Evolutionary conservation across 1,140 invertebrate genomes (phyloP).

Genomic region (Drosophila tropicalis): DNA sequence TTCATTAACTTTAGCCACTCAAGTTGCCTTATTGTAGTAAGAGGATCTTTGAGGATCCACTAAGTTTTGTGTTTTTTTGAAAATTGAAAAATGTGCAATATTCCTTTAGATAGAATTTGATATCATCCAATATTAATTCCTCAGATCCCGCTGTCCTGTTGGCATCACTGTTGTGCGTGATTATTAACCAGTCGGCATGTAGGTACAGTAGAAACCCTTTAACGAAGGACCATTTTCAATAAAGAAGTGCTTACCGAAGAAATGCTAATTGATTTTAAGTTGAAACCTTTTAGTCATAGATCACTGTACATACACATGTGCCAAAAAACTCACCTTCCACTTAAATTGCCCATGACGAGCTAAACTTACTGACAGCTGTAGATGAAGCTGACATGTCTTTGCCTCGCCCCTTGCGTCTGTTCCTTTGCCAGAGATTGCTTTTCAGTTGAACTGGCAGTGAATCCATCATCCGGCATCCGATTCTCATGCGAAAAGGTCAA

Average conservation of each 20-base stretch:
- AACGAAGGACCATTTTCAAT: background rate
- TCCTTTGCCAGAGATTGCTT: too few relatives aligned
- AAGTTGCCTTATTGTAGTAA: too few relatives aligned
- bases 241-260: too few relatives aligned
- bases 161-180: constrained; percentile 2
- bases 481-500: constrained; percentile 79
- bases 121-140: too few relatives aligned
- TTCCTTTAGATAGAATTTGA: too few relatives aligned
- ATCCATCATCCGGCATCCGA: constrained; percentile 71
- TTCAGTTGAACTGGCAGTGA: constrained; percentile 49
- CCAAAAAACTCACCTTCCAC: constrained; percentile 44
- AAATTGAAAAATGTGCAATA: too few relatives aligned
- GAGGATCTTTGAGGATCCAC: too few relatives aligned
- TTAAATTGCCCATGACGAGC: constrained; percentile 78
- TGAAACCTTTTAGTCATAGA: background rate
- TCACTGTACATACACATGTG: background rate
- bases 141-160: too few relatives aligned
- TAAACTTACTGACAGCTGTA: constrained; percentile 70
- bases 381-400: constrained; percentile 42
- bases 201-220: constrained; percentile 28
- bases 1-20: too few relatives aligned
- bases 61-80: too few relatives aligned
- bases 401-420: background rate
- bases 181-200: constrained; percentile 18
- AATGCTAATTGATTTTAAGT: background rate